phyloP scores from a whole-genome alignment of 2,888 invertebrate genomes.

The Drosophila neonasuta region DNA sequence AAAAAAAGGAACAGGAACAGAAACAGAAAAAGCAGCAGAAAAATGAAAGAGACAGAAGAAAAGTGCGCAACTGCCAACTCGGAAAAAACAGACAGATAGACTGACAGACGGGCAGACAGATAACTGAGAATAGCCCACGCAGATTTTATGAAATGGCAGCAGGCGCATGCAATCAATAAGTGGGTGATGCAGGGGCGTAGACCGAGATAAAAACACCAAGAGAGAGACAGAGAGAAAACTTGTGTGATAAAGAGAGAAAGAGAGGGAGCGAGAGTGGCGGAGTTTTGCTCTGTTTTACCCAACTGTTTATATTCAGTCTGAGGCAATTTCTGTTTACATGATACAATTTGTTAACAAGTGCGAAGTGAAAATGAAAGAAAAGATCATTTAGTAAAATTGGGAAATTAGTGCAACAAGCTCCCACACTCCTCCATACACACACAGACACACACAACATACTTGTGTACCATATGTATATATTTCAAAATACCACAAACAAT shows the following conservation, averaged over 20 bases:
- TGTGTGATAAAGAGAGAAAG: too few species aligned
- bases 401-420: slow-evolving; percentile 55
- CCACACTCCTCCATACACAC: slow-evolving; percentile 1
- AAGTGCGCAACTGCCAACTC: slow-evolving; percentile 55
- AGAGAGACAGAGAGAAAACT: background rate
- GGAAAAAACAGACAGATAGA: slow-evolving; percentile 27
- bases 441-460: background rate
- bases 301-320: slow-evolving; percentile 39
- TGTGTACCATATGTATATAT: slow-evolving; percentile 28
- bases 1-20: background rate
- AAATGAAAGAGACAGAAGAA: slow-evolving; percentile 26
- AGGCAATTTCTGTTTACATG: slow-evolving; percentile 62
- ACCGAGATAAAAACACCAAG: background rate
- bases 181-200: slow-evolving; percentile 30
- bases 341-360: slow-evolving; percentile 73
- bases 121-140: slow-evolving; percentile 20
- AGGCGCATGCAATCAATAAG: slow-evolving; percentile 51
- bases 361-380: slow-evolving; percentile 47
- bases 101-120: slow-evolving; percentile 11
- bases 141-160: slow-evolving; percentile 30
- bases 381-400: slow-evolving; percentile 52
- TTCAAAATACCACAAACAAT: slow-evolving; percentile 66
- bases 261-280: background rate
- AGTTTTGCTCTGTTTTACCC: slow-evolving; percentile 20
- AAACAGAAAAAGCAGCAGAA: slow-evolving; percentile 21